These are phyloP conservation scores for Tetramorium parvispinum DNA, from an alignment of 1,140 invertebrate species.

Conservation along the genomic window DNA sequence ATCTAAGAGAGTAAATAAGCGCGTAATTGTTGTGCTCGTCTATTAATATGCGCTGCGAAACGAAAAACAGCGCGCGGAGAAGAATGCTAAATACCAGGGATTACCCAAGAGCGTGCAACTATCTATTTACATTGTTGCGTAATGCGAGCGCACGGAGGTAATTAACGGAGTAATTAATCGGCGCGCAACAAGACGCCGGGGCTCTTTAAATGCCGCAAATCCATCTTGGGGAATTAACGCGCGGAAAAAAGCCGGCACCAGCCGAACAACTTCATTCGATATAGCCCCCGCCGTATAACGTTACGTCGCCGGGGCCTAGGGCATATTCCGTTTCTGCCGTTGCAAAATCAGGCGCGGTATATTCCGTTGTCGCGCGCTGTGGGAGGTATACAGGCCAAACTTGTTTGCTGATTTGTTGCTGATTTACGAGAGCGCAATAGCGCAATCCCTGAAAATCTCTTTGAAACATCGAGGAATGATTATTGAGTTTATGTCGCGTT, in stretches of 20 bases:
- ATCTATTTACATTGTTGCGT: constrained; percentile 11
- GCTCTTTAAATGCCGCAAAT: constrained; percentile 57
- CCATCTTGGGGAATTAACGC: constrained; percentile 61
- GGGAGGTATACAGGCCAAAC: constrained; percentile 16
- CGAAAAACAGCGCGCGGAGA: not conserved
- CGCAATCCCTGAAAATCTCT: not conserved
- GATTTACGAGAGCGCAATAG: no score
- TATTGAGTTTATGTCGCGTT: not conserved
- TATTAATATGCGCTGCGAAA: not conserved
- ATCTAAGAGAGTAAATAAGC: constrained; percentile 9
- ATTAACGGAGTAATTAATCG: constrained; percentile 40
- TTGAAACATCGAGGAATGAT: not conserved
- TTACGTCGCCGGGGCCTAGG: constrained; percentile 48
- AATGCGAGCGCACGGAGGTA: constrained; percentile 6
- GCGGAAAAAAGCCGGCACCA: constrained; percentile 45
- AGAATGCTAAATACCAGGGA: not conserved
- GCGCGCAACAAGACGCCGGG: not conserved
- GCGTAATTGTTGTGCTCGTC: not conserved
- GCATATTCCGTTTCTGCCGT: constrained; percentile 68
- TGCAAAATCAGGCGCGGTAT: constrained; percentile 63
- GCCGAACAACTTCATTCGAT: constrained; percentile 70
- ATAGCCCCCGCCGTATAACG: constrained; percentile 65
- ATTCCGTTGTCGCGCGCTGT: constrained; percentile 52
- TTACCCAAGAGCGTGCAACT: not conserved
- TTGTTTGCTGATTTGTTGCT: not conserved